These are phyloP conservation scores for Valencia hispanica DNA, from an alignment of 2,797 vertebrate species.

Conservation along the genomic window DNA sequence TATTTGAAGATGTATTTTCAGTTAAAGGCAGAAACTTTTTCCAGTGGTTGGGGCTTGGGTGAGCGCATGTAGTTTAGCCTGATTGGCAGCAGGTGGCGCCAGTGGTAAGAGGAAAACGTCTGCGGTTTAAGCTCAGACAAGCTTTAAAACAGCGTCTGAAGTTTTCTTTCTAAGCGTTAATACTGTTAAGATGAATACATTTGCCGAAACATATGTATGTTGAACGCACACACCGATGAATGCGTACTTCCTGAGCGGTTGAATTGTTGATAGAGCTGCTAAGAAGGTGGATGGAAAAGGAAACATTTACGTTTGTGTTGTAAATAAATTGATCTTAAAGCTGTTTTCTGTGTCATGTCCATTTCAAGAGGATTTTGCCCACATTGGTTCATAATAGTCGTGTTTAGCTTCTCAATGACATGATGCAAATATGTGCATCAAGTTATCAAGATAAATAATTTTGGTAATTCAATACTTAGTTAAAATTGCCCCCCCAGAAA, in stretches of 20 bases:
- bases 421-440: too few relatives aligned
- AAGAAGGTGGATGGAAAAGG: constrained; percentile 21
- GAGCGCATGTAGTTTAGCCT: background rate
- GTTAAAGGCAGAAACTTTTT: background rate
- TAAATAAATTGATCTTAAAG: constrained; percentile 6
- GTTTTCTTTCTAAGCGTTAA: background rate
- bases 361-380: background rate
- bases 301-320: constrained; percentile 8
- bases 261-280: constrained; percentile 16
- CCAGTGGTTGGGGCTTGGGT: background rate
- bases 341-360: background rate
- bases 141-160: background rate
- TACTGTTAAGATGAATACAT: background rate
- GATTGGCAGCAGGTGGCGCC: constrained; percentile 41
- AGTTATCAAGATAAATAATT: too few relatives aligned
- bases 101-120: background rate
- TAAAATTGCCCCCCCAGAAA: too few relatives aligned
- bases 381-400: background rate
- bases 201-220: background rate
- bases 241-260: background rate
- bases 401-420: too few relatives aligned
- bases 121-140: constrained; percentile 8
- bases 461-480: background rate
- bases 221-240: background rate
- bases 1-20: background rate